Evolutionary conservation across 2,888 invertebrate species (phyloP).

Genomic region (Alsophila aescularia): DNA sequence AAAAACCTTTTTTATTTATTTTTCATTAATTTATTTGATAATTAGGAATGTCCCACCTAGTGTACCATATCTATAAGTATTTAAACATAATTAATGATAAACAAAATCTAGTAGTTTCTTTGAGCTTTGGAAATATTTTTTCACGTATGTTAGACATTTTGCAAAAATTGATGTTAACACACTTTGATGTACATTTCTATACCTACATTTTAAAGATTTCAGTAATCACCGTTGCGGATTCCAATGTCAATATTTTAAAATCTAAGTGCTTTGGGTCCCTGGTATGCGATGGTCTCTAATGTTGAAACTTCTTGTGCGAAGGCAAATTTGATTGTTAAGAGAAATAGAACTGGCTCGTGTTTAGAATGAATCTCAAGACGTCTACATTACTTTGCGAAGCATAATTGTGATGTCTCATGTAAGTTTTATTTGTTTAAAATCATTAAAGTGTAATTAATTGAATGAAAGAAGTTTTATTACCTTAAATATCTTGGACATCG

Average conservation of each 20-base stretch:
- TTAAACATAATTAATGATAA: conserved; percentile 37
- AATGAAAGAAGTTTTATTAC: conserved; percentile 56
- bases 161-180: neutral
- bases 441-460: conserved; percentile 81
- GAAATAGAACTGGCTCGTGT: conserved; percentile 42
- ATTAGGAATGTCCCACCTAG: conserved; percentile 73
- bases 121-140: conserved; percentile 38
- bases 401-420: conserved; percentile 85
- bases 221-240: neutral
- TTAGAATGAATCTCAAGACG: conserved; percentile 63
- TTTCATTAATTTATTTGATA: conserved; percentile 23
- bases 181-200: conserved; percentile 1
- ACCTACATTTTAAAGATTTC: neutral
- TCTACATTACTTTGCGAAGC: conserved; percentile 81
- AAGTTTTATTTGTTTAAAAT: conserved; percentile 79
- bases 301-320: too few relatives aligned
- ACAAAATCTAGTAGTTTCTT: conserved; percentile 43
- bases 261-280: conserved; percentile 57
- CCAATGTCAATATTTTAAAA: conserved; percentile 14
- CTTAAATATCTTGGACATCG: too few relatives aligned
- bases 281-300: conserved; percentile 50
- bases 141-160: conserved; percentile 28
- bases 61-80: conserved; percentile 72
- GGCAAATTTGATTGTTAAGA: conserved; percentile 57
- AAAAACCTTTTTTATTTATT: conserved; percentile 4